Evolutionary conservation across 2,888 invertebrate species (phyloP), one percentile per base, ranked within the genome.

Genomic region (Calliphora vomitoria): DNA sequence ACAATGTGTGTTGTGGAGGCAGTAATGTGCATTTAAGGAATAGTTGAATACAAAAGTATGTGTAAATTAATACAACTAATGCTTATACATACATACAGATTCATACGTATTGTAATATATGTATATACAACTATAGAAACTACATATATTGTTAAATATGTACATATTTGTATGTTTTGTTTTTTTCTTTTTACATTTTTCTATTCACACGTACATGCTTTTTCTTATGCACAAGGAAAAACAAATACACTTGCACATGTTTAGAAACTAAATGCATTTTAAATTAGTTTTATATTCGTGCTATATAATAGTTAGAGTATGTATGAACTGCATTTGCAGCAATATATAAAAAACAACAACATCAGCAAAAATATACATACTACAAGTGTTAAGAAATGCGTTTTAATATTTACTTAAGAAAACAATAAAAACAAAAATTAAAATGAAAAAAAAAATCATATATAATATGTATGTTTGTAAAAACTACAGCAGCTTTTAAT

Each of bases 301-400:
- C 62, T 44, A 41, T 25, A 25, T 25, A 15, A 44, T 25, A 15
- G 15, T 0, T 18, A 13, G 44, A 50, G 18, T 47, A 13, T 44
- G 5, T 53, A 25, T 20, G 8, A 18, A n/a, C 0, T 38, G 15
- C 25, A 41, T 44, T 18, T 72, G 20, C 18, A 15, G 10, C 13
- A 25, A n/a, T 15, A 75, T 13, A 38, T n/a, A 20, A 55, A 41
- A 58, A 79, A 58, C n/a, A 5, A 20, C 31, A n/a, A 18, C 25
- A 50, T 4, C 47, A 68, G n/a, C 18, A 25, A 15, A 38, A 47
- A 53, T 53, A 53, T 53, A 71, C 55, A 62, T 31, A 66, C 68
- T 50, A 50, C 44, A 71, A 81, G 85, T 85, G 74, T 55, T 71
- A 76, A 76, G 75, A 85, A 80, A 85, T 78, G 72, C 82, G 31